Conservation (phyloP, 2,888 invertebrate species). For the Lasioglossum morio region DNA sequence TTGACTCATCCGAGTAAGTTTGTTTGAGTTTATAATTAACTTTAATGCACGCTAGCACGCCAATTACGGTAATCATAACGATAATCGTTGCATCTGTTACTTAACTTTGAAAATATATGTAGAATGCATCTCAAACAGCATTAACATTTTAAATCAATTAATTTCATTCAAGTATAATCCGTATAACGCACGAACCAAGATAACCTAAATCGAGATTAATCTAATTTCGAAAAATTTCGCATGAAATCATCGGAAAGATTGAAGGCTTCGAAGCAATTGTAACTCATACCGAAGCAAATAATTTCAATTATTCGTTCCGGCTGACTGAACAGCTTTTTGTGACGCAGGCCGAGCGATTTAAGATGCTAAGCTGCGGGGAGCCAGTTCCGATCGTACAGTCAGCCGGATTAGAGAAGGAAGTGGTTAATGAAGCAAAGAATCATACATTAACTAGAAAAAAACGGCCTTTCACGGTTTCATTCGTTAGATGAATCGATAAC, state of each 20-base stretch:
- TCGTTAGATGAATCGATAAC: conserved; percentile 18
- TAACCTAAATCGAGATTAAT: neutral
- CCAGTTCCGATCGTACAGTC: neutral
- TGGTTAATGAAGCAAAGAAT: conserved; percentile 19
- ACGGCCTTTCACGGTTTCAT: conserved; percentile 30
- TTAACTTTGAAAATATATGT: neutral
- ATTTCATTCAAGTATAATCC: neutral
- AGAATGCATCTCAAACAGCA: neutral
- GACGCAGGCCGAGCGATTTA: conserved; percentile 1
- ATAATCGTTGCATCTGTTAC: neutral
- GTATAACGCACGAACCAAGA: neutral
- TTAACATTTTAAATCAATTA: neutral
- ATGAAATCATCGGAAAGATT: neutral
- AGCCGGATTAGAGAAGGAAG: conserved; percentile 9
- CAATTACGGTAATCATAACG: neutral
- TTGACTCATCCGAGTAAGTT: conserved; percentile 27
- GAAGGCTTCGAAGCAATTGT: neutral
- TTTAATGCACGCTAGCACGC: no score
- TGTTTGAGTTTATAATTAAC: neutral
- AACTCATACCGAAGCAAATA: neutral
- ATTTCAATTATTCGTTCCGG: conserved; percentile 1
- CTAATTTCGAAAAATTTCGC: neutral
- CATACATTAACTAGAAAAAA: neutral
- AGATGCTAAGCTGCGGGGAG: neutral
- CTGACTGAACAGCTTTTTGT: conserved; percentile 15